Percentiles rank a stretch among this genome's conserved stretches.
phyloP scores from a whole-genome alignment of 1,140 invertebrate species.

The Penaeus japonicus region DNA sequence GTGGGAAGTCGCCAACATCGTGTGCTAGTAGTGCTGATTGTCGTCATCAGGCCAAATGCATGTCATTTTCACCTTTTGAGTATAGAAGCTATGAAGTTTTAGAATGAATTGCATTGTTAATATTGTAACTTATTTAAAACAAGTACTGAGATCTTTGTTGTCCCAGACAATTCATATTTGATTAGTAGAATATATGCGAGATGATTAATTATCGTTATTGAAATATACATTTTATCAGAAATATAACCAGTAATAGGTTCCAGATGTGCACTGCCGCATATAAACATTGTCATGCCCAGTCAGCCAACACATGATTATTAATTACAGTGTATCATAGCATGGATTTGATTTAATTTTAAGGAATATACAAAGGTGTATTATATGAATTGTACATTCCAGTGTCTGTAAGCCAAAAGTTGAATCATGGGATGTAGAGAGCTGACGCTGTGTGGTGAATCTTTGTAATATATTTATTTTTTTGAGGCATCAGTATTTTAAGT shows the following conservation, averaged over 20 bases:
- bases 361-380: constrained; percentile 39
- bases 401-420: constrained; percentile 44
- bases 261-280: constrained; percentile 41
- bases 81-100: constrained; percentile 45
- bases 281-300: constrained; percentile 30
- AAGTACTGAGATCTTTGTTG: too few species aligned
- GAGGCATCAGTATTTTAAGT: too few species aligned
- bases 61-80: constrained; percentile 42
- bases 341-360: constrained; percentile 38
- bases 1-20: not conserved
- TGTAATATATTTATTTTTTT: constrained; percentile 50
- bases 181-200: not conserved
- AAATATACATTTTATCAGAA: not conserved
- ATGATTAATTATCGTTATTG: not conserved
- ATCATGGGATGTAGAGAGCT: constrained; percentile 24
- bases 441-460: constrained; percentile 33
- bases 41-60: constrained; percentile 28
- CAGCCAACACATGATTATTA: constrained; percentile 31
- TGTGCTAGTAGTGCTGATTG: constrained; percentile 38
- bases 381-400: constrained; percentile 55
- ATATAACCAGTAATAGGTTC: constrained; percentile 1
- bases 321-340: constrained; percentile 39
- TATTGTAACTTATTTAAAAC: not conserved
- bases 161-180: not conserved
- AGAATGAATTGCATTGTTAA: constrained; percentile 21